phyloP scores from a whole-genome alignment of 2,113 vertebrate species.

The Bujurquina vittata region DNA sequence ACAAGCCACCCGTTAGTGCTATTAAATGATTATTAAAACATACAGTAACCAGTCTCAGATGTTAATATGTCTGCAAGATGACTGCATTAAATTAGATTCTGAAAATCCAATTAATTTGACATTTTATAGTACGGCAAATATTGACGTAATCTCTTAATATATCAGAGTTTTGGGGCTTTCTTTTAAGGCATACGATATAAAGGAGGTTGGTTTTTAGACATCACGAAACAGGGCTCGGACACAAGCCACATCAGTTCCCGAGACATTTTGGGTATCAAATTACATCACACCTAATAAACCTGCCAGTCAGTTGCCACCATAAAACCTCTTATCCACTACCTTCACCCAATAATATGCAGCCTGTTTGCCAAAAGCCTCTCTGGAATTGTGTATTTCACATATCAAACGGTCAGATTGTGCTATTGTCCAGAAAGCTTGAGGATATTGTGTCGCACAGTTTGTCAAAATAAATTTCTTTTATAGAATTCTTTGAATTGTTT shows the following conservation, averaged over 20 bases:
- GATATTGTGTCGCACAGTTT: constrained; percentile 41
- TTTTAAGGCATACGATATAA: not conserved
- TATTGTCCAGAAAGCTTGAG: constrained; percentile 42
- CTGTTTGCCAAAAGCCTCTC: constrained; percentile 44
- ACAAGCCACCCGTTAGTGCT: not conserved
- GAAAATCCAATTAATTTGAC: constrained; percentile 31
- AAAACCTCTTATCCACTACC: constrained; percentile 38
- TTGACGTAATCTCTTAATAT: constrained; percentile 31
- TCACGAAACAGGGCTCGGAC: constrained; percentile 38
- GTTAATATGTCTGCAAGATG: not conserved
- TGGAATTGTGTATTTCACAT: constrained; percentile 49
- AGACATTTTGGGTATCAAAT: constrained; percentile 48
- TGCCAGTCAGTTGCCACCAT: constrained; percentile 56
- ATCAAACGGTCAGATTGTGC: constrained; percentile 53
- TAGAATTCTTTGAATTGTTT: constrained; percentile 50
- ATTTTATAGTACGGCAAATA: not conserved
- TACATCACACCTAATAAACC: constrained; percentile 65
- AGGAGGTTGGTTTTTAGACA: constrained; percentile 23
- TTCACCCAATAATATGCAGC: constrained; percentile 45
- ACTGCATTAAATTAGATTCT: not conserved
- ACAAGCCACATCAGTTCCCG: constrained; percentile 35
- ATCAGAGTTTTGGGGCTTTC: constrained; percentile 4
- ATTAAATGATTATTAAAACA: not conserved
- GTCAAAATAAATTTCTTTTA: constrained; percentile 64
- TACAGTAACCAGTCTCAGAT: not conserved